Conservation (phyloP, 2,888 invertebrate species). For the Trilocha varians region DNA sequence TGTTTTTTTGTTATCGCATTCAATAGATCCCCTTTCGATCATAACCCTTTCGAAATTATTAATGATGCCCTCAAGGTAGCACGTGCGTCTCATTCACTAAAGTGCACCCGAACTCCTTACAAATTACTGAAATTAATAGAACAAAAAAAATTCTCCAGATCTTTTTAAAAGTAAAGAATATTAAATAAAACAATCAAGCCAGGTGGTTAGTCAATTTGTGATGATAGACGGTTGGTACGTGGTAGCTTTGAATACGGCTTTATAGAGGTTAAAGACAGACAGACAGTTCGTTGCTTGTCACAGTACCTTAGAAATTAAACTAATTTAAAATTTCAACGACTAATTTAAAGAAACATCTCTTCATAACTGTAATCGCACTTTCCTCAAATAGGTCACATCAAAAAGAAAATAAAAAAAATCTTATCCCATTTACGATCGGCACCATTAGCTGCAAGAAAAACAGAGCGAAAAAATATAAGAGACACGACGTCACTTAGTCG, state of each 20-base stretch:
- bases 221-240: too few species aligned
- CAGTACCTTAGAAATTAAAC: too few species aligned
- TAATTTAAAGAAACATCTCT: too few species aligned
- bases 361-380: slow-evolving; percentile 32
- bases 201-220: too few species aligned
- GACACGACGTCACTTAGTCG: slow-evolving; percentile 41
- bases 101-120: not conserved
- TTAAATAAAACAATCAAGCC: too few species aligned
- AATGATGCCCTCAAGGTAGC: not conserved
- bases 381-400: slow-evolving; percentile 43
- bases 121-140: not conserved
- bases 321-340: too few species aligned
- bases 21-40: not conserved
- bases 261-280: too few species aligned
- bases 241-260: too few species aligned
- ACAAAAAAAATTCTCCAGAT: not conserved
- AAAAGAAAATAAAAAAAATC: slow-evolving; percentile 45
- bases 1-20: not conserved
- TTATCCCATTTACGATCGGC: slow-evolving; percentile 49
- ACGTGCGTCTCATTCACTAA: not conserved
- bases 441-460: slow-evolving; percentile 46
- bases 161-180: too few species aligned
- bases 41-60: not conserved
- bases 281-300: too few species aligned
- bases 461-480: slow-evolving; percentile 37